Evolutionary conservation across 2,113 vertebrate species (phyloP).

Genomic region (Melanocharis versteri): DNA sequence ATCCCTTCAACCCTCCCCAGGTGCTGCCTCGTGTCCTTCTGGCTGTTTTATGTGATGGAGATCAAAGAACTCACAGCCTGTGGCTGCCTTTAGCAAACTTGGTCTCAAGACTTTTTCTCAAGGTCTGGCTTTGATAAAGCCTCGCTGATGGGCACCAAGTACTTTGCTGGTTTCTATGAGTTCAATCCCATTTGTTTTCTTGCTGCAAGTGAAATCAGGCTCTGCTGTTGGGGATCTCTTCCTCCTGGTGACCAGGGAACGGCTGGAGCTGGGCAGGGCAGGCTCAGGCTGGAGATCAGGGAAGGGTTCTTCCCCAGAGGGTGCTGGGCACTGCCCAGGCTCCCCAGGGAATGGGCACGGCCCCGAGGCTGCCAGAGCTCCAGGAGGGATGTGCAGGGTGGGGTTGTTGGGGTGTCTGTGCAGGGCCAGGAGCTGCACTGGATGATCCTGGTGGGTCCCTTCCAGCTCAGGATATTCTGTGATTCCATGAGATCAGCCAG

Average conservation of each 20-base stretch:
- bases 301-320: neutral
- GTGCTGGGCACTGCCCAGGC: neutral
- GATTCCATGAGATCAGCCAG: neutral
- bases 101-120: neutral
- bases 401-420: neutral
- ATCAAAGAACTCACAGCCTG: neutral
- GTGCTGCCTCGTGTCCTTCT: neutral
- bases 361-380: neutral
- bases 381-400: neutral
- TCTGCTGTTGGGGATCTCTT: neutral
- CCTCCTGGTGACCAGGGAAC: neutral
- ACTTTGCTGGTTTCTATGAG: neutral
- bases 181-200: neutral
- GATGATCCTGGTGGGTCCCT: fast-evolving
- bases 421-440: fast-evolving
- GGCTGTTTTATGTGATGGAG: fast-evolving
- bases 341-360: neutral
- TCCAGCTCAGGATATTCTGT: neutral
- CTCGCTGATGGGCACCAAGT: neutral
- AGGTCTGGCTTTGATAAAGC: neutral
- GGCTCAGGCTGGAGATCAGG: fast-evolving
- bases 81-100: neutral
- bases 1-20: neutral
- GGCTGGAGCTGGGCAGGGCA: fast-evolving
- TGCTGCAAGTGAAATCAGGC: neutral